These are phyloP conservation scores for Hydrochoerus hydrochaeris DNA, from an alignment of 2,113 vertebrate genomes.

Conservation along the genomic window DNA sequence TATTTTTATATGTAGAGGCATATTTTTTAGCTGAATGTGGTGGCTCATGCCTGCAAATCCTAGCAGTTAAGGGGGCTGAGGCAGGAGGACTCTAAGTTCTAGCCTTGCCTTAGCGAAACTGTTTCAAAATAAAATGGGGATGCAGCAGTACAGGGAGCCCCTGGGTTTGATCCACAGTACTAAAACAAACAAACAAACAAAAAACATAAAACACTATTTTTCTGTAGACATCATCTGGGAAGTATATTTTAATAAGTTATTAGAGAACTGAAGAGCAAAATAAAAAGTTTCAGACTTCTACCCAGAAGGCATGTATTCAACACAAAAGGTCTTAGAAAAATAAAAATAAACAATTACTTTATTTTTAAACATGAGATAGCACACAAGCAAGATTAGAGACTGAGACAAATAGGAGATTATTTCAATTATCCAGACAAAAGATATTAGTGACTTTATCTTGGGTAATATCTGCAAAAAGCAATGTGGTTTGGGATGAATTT, in stretches of 20 bases:
- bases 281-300: slow-evolving; percentile 29
- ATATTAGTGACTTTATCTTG: not conserved
- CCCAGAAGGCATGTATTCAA: not conserved
- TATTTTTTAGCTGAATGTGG: not conserved
- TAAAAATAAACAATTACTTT: slow-evolving; percentile 10
- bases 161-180: not conserved
- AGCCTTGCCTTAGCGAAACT: not conserved
- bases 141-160: not conserved
- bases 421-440: not conserved
- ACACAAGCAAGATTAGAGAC: not conserved
- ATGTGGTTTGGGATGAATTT: not conserved
- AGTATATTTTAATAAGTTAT: not conserved
- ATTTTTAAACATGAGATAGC: not conserved
- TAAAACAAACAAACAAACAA: not conserved
- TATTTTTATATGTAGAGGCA: not conserved
- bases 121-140: not conserved
- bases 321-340: not conserved
- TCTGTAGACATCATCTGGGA: not conserved
- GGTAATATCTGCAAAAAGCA: not conserved
- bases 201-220: not conserved
- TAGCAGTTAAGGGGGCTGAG: not conserved
- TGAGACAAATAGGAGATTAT: not conserved
- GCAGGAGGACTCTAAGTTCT: not conserved
- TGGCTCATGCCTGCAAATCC: not conserved
- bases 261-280: slow-evolving; percentile 23